phyloP scores from a whole-genome alignment of 2,797 vertebrate genomes.

The Rhabdophis nuchalis region DNA sequence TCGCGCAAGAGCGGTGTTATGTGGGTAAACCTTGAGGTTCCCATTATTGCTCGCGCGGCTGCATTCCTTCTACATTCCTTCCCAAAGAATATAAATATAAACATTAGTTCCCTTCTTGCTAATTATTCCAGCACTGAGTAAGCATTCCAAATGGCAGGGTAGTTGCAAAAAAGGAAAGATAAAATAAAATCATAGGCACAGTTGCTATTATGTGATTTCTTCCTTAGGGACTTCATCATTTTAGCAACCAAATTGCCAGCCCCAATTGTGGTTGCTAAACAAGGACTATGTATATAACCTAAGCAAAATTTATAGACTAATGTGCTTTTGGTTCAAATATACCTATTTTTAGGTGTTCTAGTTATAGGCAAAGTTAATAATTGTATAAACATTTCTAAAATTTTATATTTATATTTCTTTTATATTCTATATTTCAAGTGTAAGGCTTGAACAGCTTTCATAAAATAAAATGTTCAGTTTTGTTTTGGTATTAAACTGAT shows the following conservation, averaged over 20 bases:
- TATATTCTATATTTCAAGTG: not conserved
- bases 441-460: not conserved
- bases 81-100: not conserved
- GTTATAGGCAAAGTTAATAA: not conserved
- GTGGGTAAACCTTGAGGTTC: no score
- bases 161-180: not conserved
- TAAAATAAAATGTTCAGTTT: not conserved
- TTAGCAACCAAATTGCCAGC: not conserved
- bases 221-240: not conserved
- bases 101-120: not conserved
- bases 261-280: not conserved
- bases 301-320: not conserved
- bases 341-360: not conserved
- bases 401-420: not conserved
- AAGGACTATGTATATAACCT: not conserved
- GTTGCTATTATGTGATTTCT: not conserved
- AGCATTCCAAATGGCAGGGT: not conserved
- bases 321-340: not conserved
- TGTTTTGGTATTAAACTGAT: not conserved
- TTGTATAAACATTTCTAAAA: not conserved
- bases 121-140: not conserved
- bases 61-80: no score
- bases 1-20: no score
- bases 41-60: no score
- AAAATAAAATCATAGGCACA: not conserved